Evolutionary conservation across 2,888 invertebrate genomes (phyloP).

Genomic region (Carpatolechia fugitivella): DNA sequence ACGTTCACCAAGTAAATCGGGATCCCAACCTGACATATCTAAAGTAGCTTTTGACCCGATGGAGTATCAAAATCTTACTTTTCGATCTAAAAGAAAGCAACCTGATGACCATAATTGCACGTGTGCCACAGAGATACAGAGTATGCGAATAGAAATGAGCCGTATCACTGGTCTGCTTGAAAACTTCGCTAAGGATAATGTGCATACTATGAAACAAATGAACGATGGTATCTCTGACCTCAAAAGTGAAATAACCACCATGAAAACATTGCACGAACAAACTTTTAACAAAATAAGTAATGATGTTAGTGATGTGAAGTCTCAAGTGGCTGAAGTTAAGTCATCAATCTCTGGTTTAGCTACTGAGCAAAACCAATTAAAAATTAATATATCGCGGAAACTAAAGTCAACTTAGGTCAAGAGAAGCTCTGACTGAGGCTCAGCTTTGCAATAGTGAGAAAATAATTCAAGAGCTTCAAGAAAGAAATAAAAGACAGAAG

Average conservation of each 20-base stretch:
- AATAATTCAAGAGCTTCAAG: too few species aligned
- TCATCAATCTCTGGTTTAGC: not conserved
- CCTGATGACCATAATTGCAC: not conserved
- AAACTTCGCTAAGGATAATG: not conserved
- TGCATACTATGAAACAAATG: not conserved
- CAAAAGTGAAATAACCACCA: not conserved
- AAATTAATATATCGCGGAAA: not conserved
- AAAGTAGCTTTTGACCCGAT: too few species aligned
- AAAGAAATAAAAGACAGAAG: too few species aligned
- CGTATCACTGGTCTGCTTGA: not conserved
- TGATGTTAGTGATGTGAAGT: not conserved
- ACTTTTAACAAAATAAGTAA: not conserved
- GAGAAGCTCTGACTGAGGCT: too few species aligned
- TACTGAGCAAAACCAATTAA: not conserved
- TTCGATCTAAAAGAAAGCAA: too few species aligned
- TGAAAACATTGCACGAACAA: not conserved
- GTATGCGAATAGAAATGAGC: not conserved
- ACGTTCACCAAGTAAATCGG: too few species aligned
- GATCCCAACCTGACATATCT: too few species aligned
- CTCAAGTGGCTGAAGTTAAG: not conserved
- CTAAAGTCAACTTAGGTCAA: not conserved
- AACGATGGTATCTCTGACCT: not conserved
- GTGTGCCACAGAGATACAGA: not conserved
- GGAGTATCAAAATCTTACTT: too few species aligned
- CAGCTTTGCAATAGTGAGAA: too few species aligned